These are phyloP conservation scores for Callithrix jacchus DNA, from an alignment of 2,113 vertebrate genomes.

Conservation along the genomic window DNA sequence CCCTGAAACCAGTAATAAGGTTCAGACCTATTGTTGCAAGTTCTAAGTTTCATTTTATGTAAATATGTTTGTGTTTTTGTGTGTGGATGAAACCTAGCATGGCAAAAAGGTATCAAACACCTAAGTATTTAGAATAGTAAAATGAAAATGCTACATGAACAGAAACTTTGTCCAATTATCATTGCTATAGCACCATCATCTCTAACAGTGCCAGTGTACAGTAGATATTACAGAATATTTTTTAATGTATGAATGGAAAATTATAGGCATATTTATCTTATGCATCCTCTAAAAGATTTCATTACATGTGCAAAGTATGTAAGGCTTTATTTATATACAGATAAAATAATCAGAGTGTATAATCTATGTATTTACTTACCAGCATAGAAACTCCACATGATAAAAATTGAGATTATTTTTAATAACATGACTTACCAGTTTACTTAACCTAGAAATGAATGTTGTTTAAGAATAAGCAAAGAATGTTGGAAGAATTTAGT, in stretches of 20 bases:
- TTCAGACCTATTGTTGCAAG: not conserved
- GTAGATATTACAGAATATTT: not conserved
- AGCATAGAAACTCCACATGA: not conserved
- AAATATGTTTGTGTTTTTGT: not conserved
- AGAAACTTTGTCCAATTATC: not conserved
- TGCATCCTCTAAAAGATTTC: not conserved
- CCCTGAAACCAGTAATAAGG: not conserved
- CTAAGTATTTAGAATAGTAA: not conserved
- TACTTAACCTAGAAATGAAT: slow-evolving; percentile 8
- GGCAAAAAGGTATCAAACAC: not conserved
- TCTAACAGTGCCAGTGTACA: not conserved
- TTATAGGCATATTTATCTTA: not conserved
- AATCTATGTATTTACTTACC: not conserved
- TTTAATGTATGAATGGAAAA: not conserved
- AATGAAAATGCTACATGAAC: not conserved
- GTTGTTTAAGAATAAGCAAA: not conserved
- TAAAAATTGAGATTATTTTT: slow-evolving; percentile 17
- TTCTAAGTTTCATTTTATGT: not conserved
- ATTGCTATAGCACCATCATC: not conserved
- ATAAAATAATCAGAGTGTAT: not conserved
- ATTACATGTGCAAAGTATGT: not conserved
- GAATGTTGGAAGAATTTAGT: not conserved
- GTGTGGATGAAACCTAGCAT: not conserved
- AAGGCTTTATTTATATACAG: not conserved
- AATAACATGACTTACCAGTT: not conserved